Percentiles rank a stretch among this genome's conserved stretches.
phyloP scores from a whole-genome alignment of 37 sponge, comb jelly and placozoan species.

The Hexactinellida sp. region DNA sequence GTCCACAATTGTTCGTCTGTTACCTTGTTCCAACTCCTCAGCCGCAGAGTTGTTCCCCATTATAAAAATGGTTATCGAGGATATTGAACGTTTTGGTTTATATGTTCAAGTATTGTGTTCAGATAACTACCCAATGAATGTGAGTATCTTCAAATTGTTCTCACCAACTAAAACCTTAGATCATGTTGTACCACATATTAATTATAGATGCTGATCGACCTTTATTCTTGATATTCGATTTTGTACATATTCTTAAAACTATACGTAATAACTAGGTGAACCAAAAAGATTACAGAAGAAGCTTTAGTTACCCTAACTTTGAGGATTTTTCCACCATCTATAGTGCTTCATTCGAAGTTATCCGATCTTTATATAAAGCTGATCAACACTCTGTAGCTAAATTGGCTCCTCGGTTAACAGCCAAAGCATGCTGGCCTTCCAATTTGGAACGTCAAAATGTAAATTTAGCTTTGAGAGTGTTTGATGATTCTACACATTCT shows the following conservation, averaged over 20 bases:
- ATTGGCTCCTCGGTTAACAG: neutral
- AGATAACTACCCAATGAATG: neutral
- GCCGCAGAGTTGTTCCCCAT: neutral
- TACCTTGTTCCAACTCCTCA: neutral
- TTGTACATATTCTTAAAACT: neutral
- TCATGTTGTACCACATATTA: neutral
- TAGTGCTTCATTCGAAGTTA: neutral
- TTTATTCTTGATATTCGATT: neutral
- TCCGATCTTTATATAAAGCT: neutral
- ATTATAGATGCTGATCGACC: neutral
- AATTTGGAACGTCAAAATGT: neutral
- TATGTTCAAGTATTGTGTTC: neutral
- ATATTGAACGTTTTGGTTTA: neutral
- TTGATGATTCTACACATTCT: neutral
- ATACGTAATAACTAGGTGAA: neutral
- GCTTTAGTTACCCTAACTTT: neutral
- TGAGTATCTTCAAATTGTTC: neutral
- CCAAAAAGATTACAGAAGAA: neutral
- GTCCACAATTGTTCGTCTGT: neutral
- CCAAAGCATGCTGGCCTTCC: neutral
- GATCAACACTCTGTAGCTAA: neutral
- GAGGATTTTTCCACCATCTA: neutral
- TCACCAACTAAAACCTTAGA: neutral
- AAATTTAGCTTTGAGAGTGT: neutral
- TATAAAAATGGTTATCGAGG: neutral